Base-by-base conservation (phyloP, 2,888 invertebrate genomes). In the Xestia ashworthii region DNA sequence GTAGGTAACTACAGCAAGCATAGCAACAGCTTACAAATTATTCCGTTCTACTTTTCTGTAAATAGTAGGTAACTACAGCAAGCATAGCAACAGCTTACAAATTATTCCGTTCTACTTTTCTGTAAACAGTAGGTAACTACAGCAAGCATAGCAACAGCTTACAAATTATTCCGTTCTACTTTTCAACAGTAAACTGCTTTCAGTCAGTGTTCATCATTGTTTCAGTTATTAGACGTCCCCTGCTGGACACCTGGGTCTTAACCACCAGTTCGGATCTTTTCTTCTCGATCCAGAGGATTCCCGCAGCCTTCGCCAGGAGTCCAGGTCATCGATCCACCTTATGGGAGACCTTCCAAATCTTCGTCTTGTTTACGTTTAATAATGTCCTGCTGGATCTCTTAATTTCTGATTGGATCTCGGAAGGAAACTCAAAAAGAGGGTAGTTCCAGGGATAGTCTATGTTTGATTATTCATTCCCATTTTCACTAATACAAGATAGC, bases 171-270 rank as follows among this genome's bases (percentile, higher is more conserved):
- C 19, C 38, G 71, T 60, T 78, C 71, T 55, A 82, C 6, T 67
- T 62, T 55, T 67, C 44, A 25, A 62, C 22, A 78, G 0, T 62
- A 46, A 58, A 83, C 79, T 78, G 78, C 78, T 67, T 82, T 67
- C 25, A 71, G 53, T 0, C 48, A 25, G 78, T 50, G 12, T 44
- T n/a, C 41, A 65, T 65, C 8, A n/a, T 14, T 14, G 25, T 8
- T 44, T 44, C 38, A 65, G n/a, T 14, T 14, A 14, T 11, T n/a
- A n/a, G 3, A 41, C 41, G 44, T 44, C 22, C 14, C 5, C 64
- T n/a, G 41, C 3, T 41, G 22, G 44, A 65, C n/a, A 5, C 25
- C 16, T 60, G 32, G 58, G 8, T 60, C 16, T 16, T 60, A 16
- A 14, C 3, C 25, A 58, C 3, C n/a, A 25, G 6, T 25, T 58